Evolutionary conservation across 1,140 invertebrate species (phyloP), one percentile per base, ranked within the genome.

Genomic region (Dreissena polymorpha): DNA sequence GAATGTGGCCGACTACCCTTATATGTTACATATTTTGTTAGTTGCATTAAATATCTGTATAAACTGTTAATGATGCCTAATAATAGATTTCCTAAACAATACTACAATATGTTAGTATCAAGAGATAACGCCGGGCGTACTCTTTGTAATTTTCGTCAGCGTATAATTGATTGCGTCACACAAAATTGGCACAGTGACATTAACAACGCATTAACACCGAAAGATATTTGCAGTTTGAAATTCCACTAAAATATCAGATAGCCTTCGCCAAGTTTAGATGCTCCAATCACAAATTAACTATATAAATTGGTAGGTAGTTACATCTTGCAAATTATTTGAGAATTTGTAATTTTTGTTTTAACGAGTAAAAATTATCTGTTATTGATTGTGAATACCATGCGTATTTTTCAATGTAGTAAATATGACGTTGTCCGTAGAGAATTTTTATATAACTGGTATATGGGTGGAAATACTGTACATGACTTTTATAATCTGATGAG

Each of bases 71-170:
- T 13, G 23, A 81, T 81, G 68, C 12, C 50, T 16, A 23, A 39
- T n/a, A 2, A 81, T n/a, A 81, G 78, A 49, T 63, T 50, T 25
- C 78, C 68, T 23, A 71, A 65, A 25, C 51, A 81, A 72, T 81
- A 67, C 23, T 81, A 81, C 49, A n/a, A 25, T 13, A 79, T 69
- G 65, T 27, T 79, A 65, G 18, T 51, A 49, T n/a, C 23, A 12
- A 49, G 68, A 55, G 76, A 78, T 57, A n/a, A 53, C 1, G 49
- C 65, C 5, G 76, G 67, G 14, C 13, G 76, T 29, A 0, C 0
- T 21, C 29, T 78, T 7, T 16, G 23, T 13, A 6, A 18, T 12
- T 78, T 78, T 55, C 18, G 60, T 55, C 49, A 53, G 27, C 18
- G 65, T 21, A n/a, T 78, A 13, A 51, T 53, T 18, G 67, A 69